Conservation (phyloP, 2,888 invertebrate genomes). For the Notocelia uddmanniana region DNA sequence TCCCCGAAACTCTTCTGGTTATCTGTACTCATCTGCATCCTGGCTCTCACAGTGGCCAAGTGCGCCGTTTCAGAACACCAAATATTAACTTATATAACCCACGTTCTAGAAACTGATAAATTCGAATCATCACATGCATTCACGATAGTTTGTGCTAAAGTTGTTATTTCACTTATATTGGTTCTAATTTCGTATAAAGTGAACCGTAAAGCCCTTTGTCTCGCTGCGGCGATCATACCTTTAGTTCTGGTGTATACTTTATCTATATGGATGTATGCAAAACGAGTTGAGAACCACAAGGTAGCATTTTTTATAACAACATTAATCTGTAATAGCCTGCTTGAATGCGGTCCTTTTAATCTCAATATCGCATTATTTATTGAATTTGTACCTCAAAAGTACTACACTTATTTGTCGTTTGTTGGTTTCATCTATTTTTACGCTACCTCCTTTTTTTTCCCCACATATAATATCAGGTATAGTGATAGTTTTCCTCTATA, state of each 20-base stretch:
- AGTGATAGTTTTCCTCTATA: background rate
- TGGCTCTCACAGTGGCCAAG: background rate
- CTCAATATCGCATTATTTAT: constrained; percentile 3
- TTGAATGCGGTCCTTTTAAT: background rate
- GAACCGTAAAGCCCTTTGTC: constrained; percentile 14
- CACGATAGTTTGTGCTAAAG: background rate
- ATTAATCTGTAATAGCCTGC: constrained; percentile 5
- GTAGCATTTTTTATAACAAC: background rate
- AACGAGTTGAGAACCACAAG: background rate
- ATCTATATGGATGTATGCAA: background rate
- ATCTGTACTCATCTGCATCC: background rate
- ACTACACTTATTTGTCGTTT: constrained; percentile 20
- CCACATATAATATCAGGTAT: background rate
- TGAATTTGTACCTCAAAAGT: constrained; percentile 28
- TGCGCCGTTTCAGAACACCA: background rate
- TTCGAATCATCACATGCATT: background rate
- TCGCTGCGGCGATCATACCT: background rate
- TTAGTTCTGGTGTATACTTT: background rate
- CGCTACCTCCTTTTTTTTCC: background rate
- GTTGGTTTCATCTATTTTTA: background rate
- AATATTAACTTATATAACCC: background rate
- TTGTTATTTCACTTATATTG: constrained; percentile 2
- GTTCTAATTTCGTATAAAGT: constrained; percentile 13
- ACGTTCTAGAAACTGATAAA: background rate
- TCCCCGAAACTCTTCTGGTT: constrained; percentile 5